Conservation (phyloP, 2,888 invertebrate genomes). For the Drosophila lutescens region DNA sequence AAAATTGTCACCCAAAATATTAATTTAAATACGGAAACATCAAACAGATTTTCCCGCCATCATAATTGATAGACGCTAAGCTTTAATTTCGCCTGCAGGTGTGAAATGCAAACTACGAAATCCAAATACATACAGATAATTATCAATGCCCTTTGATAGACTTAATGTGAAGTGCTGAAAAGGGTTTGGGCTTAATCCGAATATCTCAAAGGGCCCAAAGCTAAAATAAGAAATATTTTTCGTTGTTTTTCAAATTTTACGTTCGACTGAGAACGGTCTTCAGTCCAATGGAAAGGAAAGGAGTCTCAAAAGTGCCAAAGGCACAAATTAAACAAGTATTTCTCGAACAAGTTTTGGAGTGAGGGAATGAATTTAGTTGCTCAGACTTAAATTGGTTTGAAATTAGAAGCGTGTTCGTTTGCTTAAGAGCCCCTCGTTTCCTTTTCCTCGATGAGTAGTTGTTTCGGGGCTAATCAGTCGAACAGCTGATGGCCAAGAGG, state of each 20-base stretch:
- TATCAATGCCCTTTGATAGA: background rate
- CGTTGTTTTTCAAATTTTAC: constrained; percentile 56
- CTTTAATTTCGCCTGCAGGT: constrained; percentile 40
- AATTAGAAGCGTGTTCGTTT: constrained; percentile 16
- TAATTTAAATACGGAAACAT: background rate
- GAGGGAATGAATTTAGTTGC: constrained; percentile 2
- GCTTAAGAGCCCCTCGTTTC: constrained; percentile 14
- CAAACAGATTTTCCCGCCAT: background rate
- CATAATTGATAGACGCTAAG: constrained; percentile 21
- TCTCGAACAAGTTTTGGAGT: constrained; percentile 5
- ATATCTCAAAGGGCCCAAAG: constrained; percentile 18
- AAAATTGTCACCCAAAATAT: background rate
- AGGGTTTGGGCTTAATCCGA: background rate
- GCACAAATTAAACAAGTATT: constrained; percentile 13
- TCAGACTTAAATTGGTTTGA: constrained; percentile 8
- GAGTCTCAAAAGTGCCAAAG: constrained; percentile 11
- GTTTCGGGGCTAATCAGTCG: constrained; percentile 37
- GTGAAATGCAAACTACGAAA: constrained; percentile 5
- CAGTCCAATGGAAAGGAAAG: constrained; percentile 5
- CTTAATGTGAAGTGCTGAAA: background rate
- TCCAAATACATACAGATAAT: constrained; percentile 3
- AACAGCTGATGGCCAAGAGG: constrained; percentile 33
- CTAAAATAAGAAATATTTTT: constrained; percentile 32
- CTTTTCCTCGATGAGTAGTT: constrained; percentile 9
- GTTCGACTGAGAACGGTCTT: constrained; percentile 15